Evolutionary conservation across 2,113 vertebrate species (phyloP), one percentile per base, ranked within the genome.

Genomic region (Copsychus sechellarum): DNA sequence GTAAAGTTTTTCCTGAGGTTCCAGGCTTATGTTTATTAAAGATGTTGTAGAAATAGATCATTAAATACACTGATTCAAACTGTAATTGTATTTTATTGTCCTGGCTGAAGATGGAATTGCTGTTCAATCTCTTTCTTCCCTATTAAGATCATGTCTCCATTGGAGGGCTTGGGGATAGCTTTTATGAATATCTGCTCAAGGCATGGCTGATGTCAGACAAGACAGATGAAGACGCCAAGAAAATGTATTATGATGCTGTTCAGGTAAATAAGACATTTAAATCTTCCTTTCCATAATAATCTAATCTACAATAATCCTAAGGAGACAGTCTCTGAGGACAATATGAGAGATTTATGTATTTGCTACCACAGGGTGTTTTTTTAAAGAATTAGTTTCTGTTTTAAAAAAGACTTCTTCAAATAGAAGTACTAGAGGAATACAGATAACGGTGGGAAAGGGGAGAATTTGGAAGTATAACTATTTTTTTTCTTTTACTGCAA

Each of bases 151-250:
- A 99, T 16, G 99, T 99, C 85, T 99, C 99, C 1, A 98, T 99
- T 71, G 99, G 99, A 62, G 99, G 99, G 50, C 98, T 99, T 57
- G 99, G 99, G 38, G 99, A 99, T 96, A 99, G 99, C 88, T 99
- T 99, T 98, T 99, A 99, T 96, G 99, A 99, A 94, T 99, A 99
- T 97, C 98, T 99, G 97, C 98, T 99, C 29, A 99, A 99, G 98
- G 99, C 99, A 81, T 99, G 99, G 99, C 96, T 99, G 92, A 99
- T 99, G 99, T 99, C 99, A 33, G 99, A 99, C 98, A 99, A 98
- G 98, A 98, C 97, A 43, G 99, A 99, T 96, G 98, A 99, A 94
- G 99, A 99, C 77, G 99, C 98, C 90, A 99, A 98, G 97, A 99
- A 98, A 97, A 99, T 99, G 98, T 99, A 99, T 98, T 99, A 99